Evolutionary conservation across 2,797 vertebrate species (phyloP), one percentile per base, ranked within the genome.

Genomic region (Oryzias sinensis): DNA sequence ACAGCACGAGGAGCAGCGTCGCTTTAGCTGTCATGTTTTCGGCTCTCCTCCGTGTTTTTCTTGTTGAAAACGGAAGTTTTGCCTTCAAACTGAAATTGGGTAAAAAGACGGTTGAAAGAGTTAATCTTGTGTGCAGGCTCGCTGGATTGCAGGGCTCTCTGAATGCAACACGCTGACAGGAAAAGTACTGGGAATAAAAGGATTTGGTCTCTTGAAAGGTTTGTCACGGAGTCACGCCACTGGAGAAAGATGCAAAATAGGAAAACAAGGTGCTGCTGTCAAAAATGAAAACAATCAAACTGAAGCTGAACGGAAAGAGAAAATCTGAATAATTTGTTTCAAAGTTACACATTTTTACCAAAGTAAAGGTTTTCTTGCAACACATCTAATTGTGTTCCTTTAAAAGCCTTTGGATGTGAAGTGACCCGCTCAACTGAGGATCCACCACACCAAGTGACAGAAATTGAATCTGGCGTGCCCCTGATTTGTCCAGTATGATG

Each of bases 401-500:
- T 79, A 61, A 76, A 69, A 75, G 60, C 65, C 50, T 47, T 70
- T 44, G 45, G 59, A 53, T 75, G 73, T 65, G 62, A 82, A 79
- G 87, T 80, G 79, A 87, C 84, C 85, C 68, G 59, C 56, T 72
- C 72, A 74, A 74, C 50, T 52, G 66, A 80, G 74, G 58, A 72
- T 72, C 72, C 62, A 77, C 81, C 70, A 65, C 77, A 80, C 43
- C 68, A 53, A 50, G 61, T 86, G 84, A 85, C 72, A 70, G 63
- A 87, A 77, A 89, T 83, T 83, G 80, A 80, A 85, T 68, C 70
- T 84, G 88, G 77, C 83, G 51, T 86, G 86, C 74, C 84, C 82
- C 85, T 83, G 79, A 88, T 88, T 88, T 80, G 83, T 86, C 79
- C 73, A 82, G 82, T 81, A 80, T 79, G 82, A 88, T 86, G 88